A percentile compares a stretch with the other conserved stretches of the same genome.
These are phyloP conservation scores for Neoaliturus tenellus DNA, from an alignment of 2,888 invertebrate genomes.

Conservation along the genomic window DNA sequence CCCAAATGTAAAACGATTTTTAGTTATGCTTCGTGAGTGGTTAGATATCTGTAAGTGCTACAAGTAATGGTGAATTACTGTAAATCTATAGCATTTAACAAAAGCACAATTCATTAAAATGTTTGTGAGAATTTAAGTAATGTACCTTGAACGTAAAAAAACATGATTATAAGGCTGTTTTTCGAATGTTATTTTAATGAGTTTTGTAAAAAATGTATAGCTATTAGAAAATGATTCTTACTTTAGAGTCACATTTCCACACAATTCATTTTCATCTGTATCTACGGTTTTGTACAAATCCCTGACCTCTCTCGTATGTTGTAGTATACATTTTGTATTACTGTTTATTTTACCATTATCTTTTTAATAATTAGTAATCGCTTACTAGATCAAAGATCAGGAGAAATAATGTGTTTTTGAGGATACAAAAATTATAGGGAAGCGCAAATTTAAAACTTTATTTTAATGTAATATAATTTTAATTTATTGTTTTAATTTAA, in stretches of 20 bases:
- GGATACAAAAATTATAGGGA: not conserved
- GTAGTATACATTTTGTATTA: constrained; percentile 31
- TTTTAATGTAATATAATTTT: not conserved
- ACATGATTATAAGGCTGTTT: constrained; percentile 47
- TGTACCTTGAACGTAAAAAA: constrained; percentile 42
- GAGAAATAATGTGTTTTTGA: not conserved
- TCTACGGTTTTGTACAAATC: constrained; percentile 33
- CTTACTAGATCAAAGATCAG: constrained; percentile 37
- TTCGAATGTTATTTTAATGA: constrained; percentile 42
- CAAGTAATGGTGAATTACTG: constrained; percentile 34
- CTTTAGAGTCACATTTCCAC: constrained; percentile 24
- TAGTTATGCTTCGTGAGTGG: constrained; percentile 36
- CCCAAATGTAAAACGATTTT: constrained; percentile 15
- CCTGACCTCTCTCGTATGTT: constrained; percentile 30
- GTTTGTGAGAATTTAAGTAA: constrained; percentile 27
- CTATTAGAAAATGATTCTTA: constrained; percentile 27
- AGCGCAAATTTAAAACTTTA: constrained; percentile 34
- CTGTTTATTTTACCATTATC: not conserved
- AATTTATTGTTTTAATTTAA: constrained; percentile 22
- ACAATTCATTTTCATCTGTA: constrained; percentile 13
- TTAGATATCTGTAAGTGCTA: constrained; percentile 26
- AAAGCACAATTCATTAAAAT: constrained; percentile 41
- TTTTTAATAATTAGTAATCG: constrained; percentile 21
- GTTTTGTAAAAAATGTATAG: constrained; percentile 35
- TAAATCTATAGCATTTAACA: constrained; percentile 43